Base-by-base conservation (phyloP, 2,888 invertebrate species). In the Gibbula magus region DNA sequence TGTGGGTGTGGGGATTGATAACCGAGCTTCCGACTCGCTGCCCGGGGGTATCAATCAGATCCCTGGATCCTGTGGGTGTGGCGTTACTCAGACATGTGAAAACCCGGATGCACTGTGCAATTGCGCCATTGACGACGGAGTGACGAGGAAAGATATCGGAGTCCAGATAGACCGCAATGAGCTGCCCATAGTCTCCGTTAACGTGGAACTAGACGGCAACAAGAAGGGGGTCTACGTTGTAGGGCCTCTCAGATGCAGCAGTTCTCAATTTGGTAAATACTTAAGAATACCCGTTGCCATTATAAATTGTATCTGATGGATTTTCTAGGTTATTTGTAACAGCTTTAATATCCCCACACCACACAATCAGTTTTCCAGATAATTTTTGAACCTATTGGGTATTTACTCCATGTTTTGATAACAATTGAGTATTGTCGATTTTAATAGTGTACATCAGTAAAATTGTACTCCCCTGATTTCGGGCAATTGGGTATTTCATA, bases 41-140 rank as follows among this genome's bases (percentile, higher is more conserved):
- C 86, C 88, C 8, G 89, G 89, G 16, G 89, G 88, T 29, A 7
- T 84, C 35, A 81, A 79, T 1, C 70, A 76, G 7, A 66, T 67
- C 0, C 56, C 54, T 45, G 83, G 84, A 35, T 83, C 78, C 75
- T 91, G 91, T 81, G 90, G 84, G 0, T 91, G 91, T 81, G 90
- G 87, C 5, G 52, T 89, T 16, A 85, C 87, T 3, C 76, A 80
- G 20, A 83, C 85, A 0, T 91, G 91, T 82, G 85, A 74, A 1
- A 61, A 79, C 8, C 56, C 78, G 3, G 61, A 75, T 4, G 82
- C 83, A 29, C 83, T 79, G 5, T 91, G 91, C 81, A 91, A 90
- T 79, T 91, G 91, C 82, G 88, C 90, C 78, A 82, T 86, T 2
- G 78, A 73, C n/a, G 90, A 90, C 75, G 88, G 85, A 0, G 66